A percentile compares a stretch with the other conserved stretches of the same genome.
These are phyloP conservation scores for Trichonephila inaurata DNA, from an alignment of 1,140 invertebrate genomes.

Conservation along the genomic window DNA sequence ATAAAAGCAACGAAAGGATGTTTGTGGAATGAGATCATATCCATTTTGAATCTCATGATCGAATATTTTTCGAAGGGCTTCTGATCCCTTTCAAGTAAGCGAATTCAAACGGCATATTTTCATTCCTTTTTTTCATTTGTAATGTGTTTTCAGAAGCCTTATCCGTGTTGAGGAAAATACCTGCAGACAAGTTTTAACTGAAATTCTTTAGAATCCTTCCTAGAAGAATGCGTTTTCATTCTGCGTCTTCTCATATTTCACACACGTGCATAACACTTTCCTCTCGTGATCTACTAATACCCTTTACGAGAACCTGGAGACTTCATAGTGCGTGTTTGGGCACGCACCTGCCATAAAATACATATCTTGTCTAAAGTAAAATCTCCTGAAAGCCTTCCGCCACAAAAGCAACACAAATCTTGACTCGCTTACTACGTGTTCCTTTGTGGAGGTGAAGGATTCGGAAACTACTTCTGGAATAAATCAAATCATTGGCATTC, in stretches of 20 bases:
- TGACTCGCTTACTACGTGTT: not conserved
- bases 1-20: too few relatives aligned
- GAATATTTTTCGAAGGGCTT: too few relatives aligned
- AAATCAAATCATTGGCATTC: not conserved
- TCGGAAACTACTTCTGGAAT: not conserved
- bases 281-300: not conserved
- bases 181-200: too few relatives aligned
- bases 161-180: too few relatives aligned
- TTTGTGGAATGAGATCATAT: too few relatives aligned
- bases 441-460: not conserved
- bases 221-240: too few relatives aligned
- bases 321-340: not conserved
- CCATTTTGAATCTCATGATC: too few relatives aligned
- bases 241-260: not conserved
- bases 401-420: not conserved
- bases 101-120: too few relatives aligned
- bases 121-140: too few relatives aligned
- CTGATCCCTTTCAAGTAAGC: too few relatives aligned
- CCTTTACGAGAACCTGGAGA: slow-evolving; percentile 30
- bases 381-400: not conserved
- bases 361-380: slow-evolving; percentile 29
- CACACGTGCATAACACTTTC: not conserved
- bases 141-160: too few relatives aligned
- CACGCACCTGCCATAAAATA: slow-evolving; percentile 12
- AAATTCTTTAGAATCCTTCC: too few relatives aligned